Evolutionary conservation across 2,888 invertebrate genomes (phyloP), one percentile per base, ranked within the genome.

Genomic region (Arrhopalites spinosus): DNA sequence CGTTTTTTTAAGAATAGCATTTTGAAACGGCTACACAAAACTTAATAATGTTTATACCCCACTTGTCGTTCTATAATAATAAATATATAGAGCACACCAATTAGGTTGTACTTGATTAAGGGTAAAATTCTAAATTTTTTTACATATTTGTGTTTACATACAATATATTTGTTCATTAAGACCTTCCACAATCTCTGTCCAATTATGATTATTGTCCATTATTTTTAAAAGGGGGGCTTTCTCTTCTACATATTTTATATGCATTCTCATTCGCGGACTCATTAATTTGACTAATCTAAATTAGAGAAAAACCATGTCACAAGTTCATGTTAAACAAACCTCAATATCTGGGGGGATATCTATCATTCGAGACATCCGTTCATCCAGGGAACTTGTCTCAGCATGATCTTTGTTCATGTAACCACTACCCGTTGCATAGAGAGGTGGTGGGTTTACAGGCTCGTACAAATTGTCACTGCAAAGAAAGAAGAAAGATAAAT

Each of bases 401-500:
- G n/a, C n/a, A 59, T 61, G 69, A 45, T 78, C 74, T 81, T 83
- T 23, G 84, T 84, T 73, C 84, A 84, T 82, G 85, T 84, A 84
- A 85, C 85, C 78, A 85, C 85, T 84, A 85, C 85, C 85, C 85
- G 86, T 82, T 85, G 85, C 75, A 73, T 80, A 80, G n/a, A 85
- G 85, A 78, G 87, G 87, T 80, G 91, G 91, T 83, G 91, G 91
- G 85, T 91, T 92, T 86, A 95, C 91, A 83, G 93, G 93, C 88
- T 95, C 95, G 88, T 95, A 95, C 87, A 94, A 93, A 90, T 95
- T 94, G 89, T 94, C 94, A 89, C 94, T 95, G 88, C 15, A 77
- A 78, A 30, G 83, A 90, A 90, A 83, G 83, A 20, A 84, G 81
- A 83, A 30, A 23, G 13, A 77, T 30, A 23, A 30, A 36, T 13